These are phyloP conservation scores for Eurois occulta DNA, from an alignment of 2,888 invertebrate species.

Conservation along the genomic window DNA sequence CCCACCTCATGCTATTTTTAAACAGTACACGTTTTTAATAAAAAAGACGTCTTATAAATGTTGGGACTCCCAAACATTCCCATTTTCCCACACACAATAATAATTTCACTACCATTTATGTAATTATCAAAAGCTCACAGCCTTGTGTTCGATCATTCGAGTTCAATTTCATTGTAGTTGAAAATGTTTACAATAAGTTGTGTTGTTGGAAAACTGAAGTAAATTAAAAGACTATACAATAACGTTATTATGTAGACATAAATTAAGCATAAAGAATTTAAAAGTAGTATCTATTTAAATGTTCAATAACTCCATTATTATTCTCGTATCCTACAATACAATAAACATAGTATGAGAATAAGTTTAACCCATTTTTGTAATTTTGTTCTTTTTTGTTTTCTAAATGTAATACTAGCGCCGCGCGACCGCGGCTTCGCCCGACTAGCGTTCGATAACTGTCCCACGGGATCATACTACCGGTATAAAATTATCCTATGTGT, in stretches of 20 bases:
- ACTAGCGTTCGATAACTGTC: too few species aligned
- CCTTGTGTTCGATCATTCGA: slow-evolving; percentile 49
- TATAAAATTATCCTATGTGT: too few species aligned
- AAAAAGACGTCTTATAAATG: slow-evolving; percentile 20
- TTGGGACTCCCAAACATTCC: slow-evolving; percentile 10
- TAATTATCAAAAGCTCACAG: slow-evolving; percentile 52
- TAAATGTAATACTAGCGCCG: too few species aligned
- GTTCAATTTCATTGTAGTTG: slow-evolving; percentile 43
- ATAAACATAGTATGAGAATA: background rate
- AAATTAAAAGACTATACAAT: background rate
- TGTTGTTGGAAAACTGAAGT: slow-evolving; percentile 39
- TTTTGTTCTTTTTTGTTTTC: background rate
- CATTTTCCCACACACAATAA: slow-evolving; percentile 22
- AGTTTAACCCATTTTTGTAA: background rate
- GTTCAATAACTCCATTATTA: background rate
- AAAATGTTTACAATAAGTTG: slow-evolving; percentile 33
- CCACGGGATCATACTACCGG: too few species aligned
- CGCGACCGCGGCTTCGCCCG: too few species aligned
- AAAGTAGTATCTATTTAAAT: background rate
- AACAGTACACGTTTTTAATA: background rate
- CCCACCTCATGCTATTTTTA: background rate
- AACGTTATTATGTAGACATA: background rate
- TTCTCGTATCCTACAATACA: background rate
- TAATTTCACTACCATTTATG: slow-evolving; percentile 47
- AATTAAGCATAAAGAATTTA: background rate